Conservation (phyloP, 2,113 vertebrate genomes). For the Propithecus coquereli region DNA sequence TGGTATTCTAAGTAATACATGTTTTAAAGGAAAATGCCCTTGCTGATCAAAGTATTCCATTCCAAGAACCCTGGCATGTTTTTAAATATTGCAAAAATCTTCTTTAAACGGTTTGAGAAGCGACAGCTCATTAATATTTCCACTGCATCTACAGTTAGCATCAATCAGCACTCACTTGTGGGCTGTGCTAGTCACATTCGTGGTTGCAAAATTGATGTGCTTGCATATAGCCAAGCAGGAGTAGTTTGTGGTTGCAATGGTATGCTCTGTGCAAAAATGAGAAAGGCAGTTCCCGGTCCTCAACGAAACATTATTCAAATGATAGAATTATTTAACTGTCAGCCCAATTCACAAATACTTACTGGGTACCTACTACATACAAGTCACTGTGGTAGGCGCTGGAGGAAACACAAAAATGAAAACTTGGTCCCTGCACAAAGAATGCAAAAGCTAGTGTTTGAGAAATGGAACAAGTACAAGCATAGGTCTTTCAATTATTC, state of each 20-base stretch:
- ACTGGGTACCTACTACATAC: background rate
- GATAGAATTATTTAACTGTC: background rate
- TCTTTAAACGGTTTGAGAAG: constrained; percentile 21
- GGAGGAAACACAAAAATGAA: background rate
- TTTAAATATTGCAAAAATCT: constrained; percentile 62
- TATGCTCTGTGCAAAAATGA: background rate
- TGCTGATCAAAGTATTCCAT: constrained; percentile 54
- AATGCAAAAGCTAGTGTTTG: background rate
- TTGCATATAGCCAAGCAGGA: background rate
- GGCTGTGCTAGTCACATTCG: constrained; percentile 9
- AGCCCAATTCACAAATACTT: background rate
- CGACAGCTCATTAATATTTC: constrained; percentile 61
- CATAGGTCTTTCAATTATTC: background rate
- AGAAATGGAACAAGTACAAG: background rate
- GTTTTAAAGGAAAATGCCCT: constrained; percentile 54
- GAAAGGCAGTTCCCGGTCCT: background rate
- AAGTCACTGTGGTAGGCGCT: background rate
- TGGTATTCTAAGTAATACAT: background rate
- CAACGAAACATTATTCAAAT: background rate
- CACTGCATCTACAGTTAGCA: background rate
- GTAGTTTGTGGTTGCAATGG: background rate
- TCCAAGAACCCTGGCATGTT: background rate
- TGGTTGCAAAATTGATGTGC: background rate
- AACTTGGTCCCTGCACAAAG: background rate
- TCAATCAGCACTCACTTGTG: constrained; percentile 37